Evolutionary conservation across 2,797 vertebrate species (phyloP).

Genomic region (Anas bernieri): DNA sequence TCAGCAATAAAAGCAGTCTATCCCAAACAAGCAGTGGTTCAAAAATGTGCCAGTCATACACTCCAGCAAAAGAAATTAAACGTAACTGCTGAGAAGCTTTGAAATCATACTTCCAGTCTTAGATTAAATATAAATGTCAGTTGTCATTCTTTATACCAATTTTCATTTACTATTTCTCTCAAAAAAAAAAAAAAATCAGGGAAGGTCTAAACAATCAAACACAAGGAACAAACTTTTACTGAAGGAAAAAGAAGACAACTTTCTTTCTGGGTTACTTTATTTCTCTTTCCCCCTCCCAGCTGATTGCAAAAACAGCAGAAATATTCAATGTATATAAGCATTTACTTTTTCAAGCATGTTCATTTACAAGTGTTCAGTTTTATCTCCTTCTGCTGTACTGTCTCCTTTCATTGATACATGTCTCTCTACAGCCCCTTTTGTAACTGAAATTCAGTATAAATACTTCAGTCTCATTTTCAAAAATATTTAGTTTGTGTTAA

Average conservation of each 20-base stretch:
- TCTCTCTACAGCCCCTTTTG: background rate
- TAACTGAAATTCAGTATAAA: background rate
- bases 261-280: background rate
- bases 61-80: background rate
- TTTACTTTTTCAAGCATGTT: background rate
- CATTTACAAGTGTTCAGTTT: background rate
- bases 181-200: background rate
- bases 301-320: background rate
- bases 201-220: background rate
- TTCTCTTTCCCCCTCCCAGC: background rate
- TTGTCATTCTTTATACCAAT: background rate
- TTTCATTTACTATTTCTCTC: background rate
- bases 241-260: background rate
- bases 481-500: background rate
- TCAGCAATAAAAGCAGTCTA: background rate
- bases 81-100: background rate
- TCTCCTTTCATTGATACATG: background rate
- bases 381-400: background rate
- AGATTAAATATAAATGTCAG: background rate
- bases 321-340: background rate
- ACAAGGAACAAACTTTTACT: background rate
- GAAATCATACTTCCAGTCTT: background rate
- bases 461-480: background rate
- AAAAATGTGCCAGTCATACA: background rate
- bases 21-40: background rate